phyloP scores from a whole-genome alignment of 2,113 vertebrate species.

The Alligator mississippiensis region DNA sequence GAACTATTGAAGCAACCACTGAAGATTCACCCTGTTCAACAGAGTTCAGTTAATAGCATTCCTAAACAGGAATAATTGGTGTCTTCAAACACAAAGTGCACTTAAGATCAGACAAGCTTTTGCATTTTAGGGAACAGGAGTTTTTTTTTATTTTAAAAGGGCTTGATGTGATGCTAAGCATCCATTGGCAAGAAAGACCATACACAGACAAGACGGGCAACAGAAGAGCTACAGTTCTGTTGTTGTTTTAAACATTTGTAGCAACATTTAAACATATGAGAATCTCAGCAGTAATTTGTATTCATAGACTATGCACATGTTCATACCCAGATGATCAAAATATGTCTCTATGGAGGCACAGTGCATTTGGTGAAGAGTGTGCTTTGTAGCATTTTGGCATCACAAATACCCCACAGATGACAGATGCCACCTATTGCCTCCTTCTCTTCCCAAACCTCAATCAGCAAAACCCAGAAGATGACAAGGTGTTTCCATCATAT shows the following conservation, averaged over 20 bases:
- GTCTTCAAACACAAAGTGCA: not conserved
- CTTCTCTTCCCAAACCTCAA: not conserved
- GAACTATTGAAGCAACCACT: too few relatives aligned
- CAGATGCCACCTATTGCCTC: fast-evolving
- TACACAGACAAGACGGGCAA: not conserved
- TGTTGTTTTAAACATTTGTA: not conserved
- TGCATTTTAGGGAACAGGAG: not conserved
- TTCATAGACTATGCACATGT: not conserved
- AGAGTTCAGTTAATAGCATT: not conserved
- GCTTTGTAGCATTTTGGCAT: not conserved
- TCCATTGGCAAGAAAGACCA: not conserved
- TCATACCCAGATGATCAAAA: not conserved
- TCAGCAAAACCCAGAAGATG: not conserved
- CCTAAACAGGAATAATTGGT: slow-evolving; percentile 9
- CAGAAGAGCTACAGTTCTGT: not conserved
- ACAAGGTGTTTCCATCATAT: not conserved
- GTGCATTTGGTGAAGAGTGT: not conserved
- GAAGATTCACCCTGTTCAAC: not conserved
- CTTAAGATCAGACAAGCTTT: not conserved
- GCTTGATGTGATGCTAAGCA: not conserved
- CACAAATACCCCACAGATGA: fast-evolving
- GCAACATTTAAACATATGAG: not conserved
- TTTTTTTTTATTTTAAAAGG: not conserved
- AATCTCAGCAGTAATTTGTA: not conserved
- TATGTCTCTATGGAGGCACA: not conserved